Percentiles rank a stretch among this genome's conserved stretches.
These are phyloP conservation scores for Drosophila meridionalis DNA, from an alignment of 2,888 invertebrate species.

Conservation along the genomic window DNA sequence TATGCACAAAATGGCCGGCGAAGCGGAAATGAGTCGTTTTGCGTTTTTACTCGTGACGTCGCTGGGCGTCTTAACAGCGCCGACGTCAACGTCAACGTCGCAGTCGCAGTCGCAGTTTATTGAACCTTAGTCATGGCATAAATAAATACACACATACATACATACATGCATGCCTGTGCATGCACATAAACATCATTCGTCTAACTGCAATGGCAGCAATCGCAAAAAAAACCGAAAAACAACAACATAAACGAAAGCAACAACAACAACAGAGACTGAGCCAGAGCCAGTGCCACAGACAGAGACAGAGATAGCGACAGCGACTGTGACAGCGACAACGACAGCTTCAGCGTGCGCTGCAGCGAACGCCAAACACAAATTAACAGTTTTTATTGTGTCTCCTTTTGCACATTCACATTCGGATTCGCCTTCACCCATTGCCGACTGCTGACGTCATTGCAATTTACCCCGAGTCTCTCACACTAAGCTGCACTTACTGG, in stretches of 20 bases:
- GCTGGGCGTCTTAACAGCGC: slow-evolving; percentile 30
- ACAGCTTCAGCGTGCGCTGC: slow-evolving; percentile 2
- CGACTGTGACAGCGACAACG: background rate
- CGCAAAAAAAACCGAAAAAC: slow-evolving; percentile 5
- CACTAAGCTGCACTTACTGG: slow-evolving; percentile 4
- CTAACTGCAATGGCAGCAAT: slow-evolving; percentile 27
- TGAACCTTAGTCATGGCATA: slow-evolving; percentile 66
- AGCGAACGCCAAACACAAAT: slow-evolving; percentile 52
- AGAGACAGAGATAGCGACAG: background rate
- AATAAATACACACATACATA: slow-evolving; percentile 37
- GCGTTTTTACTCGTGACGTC: slow-evolving; percentile 51
- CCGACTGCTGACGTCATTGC: slow-evolving; percentile 60
- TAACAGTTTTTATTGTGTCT: slow-evolving; percentile 64
- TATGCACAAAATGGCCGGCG: slow-evolving; percentile 58
- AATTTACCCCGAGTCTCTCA: slow-evolving; percentile 17
- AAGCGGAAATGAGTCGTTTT: slow-evolving; percentile 58
- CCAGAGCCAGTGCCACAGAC: background rate
- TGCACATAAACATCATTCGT: slow-evolving; percentile 9
- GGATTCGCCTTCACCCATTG: slow-evolving; percentile 40
- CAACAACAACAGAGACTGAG: background rate
- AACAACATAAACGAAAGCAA: slow-evolving; percentile 18
- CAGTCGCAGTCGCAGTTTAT: slow-evolving; percentile 62
- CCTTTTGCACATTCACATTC: slow-evolving; percentile 24
- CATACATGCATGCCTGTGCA: slow-evolving; percentile 16
- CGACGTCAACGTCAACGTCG: slow-evolving; percentile 29